phyloP scores from a whole-genome alignment of 2,888 invertebrate species.

The Andrena trimmerana region DNA sequence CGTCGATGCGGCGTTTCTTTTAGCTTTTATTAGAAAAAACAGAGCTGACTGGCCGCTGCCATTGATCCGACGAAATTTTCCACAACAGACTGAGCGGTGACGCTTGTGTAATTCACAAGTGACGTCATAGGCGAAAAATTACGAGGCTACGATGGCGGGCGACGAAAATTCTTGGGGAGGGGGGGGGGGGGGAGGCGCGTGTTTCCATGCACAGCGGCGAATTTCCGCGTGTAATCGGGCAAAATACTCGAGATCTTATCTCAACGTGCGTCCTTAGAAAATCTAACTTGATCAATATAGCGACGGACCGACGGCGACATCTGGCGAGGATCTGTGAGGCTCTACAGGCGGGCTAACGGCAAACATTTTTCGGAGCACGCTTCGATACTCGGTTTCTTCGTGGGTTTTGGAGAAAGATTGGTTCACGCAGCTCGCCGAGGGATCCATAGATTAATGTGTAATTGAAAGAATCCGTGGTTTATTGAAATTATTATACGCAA shows the following conservation, averaged over 20 bases:
- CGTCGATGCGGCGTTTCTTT: conserved; percentile 6
- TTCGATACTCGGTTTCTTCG: neutral
- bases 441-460: conserved; percentile 13
- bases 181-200: conserved; percentile 2
- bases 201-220: conserved; percentile 37
- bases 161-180: conserved; percentile 22
- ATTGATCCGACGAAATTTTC: conserved; percentile 72
- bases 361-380: neutral
- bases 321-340: conserved; percentile 66
- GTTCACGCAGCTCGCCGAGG: neutral
- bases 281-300: conserved; percentile 79
- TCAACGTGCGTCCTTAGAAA: conserved; percentile 74
- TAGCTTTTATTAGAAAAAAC: conserved; percentile 52
- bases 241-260: conserved; percentile 72
- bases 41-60: conserved; percentile 50
- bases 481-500: conserved; percentile 70
- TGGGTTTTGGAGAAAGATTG: neutral
- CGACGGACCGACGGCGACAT: conserved; percentile 61
- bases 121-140: conserved; percentile 78
- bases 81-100: conserved; percentile 80
- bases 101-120: conserved; percentile 81
- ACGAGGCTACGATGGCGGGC: conserved; percentile 47
- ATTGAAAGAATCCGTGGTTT: conserved; percentile 66
- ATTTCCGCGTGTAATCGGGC: conserved; percentile 55
- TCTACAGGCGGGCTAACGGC: conserved; percentile 6